These are phyloP conservation scores for Rhadina sibilatrix DNA, from an alignment of 2,113 vertebrate species.

Conservation along the genomic window DNA sequence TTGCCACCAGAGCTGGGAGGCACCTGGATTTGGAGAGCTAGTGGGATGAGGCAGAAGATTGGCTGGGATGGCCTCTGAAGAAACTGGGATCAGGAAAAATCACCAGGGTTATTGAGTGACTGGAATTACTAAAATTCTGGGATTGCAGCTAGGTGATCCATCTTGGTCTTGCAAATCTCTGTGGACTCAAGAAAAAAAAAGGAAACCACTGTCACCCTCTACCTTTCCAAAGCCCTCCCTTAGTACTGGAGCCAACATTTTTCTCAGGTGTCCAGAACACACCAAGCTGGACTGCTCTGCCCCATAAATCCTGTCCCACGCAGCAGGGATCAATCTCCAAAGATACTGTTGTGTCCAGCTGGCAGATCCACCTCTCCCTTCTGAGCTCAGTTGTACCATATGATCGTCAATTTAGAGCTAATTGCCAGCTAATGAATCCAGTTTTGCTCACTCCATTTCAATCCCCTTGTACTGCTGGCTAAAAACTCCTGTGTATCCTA, in stretches of 20 bases:
- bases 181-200: neutral
- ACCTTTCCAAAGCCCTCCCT: neutral
- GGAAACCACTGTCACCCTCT: rapidly evolving
- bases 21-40: neutral
- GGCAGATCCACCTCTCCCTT: constrained; percentile 19
- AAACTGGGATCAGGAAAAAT: neutral
- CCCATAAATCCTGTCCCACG: neutral
- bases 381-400: constrained; percentile 28
- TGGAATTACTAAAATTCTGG: neutral
- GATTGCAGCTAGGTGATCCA: neutral
- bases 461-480: constrained; percentile 31
- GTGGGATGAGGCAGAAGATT: neutral
- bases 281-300: neutral
- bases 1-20: neutral
- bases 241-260: neutral
- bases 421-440: constrained; percentile 71
- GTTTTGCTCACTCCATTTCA: constrained; percentile 62
- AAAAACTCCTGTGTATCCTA: constrained; percentile 39
- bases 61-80: neutral
- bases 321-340: neutral
- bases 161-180: neutral
- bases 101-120: neutral
- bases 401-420: constrained; percentile 63
- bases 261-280: neutral
- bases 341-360: constrained; percentile 12